Evolutionary conservation across 1,140 invertebrate genomes (phyloP).

Genomic region (Diuraphis noxia): DNA sequence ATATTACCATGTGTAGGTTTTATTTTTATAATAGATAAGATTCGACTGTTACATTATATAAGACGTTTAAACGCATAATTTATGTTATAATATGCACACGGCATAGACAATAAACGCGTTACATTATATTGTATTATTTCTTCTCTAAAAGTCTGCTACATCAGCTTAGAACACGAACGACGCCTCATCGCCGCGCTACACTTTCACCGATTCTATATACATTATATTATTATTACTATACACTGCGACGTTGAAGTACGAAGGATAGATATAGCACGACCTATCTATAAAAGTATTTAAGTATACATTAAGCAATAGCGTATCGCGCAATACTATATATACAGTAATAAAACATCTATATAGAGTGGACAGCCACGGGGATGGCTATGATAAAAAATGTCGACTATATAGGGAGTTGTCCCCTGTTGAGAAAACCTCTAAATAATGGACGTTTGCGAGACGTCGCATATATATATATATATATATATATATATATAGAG

Average conservation of each 20-base stretch:
- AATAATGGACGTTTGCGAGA: too few relatives aligned
- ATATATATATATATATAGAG: too few relatives aligned
- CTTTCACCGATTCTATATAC: not conserved
- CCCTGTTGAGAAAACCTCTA: too few relatives aligned
- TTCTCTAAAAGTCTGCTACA: not conserved
- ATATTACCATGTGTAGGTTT: not conserved
- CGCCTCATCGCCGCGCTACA: too few relatives aligned
- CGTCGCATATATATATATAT: not conserved
- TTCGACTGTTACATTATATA: not conserved
- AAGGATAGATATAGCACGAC: not conserved
- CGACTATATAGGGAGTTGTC: too few relatives aligned
- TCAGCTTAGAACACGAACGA: not conserved
- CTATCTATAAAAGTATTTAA: not conserved
- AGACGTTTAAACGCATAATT: conserved; percentile 24
- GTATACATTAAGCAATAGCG: too few relatives aligned
- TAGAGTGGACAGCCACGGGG: too few relatives aligned
- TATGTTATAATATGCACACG: not conserved
- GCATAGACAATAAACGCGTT: not conserved
- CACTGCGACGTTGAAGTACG: not conserved
- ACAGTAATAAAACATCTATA: too few relatives aligned
- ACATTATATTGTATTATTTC: not conserved
- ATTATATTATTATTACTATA: not conserved
- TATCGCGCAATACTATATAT: too few relatives aligned
- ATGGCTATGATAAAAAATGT: too few relatives aligned
- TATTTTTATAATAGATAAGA: conserved; percentile 14